Evolutionary conservation across 2,888 invertebrate genomes (phyloP).

Genomic region (Craniophora ligustri): DNA sequence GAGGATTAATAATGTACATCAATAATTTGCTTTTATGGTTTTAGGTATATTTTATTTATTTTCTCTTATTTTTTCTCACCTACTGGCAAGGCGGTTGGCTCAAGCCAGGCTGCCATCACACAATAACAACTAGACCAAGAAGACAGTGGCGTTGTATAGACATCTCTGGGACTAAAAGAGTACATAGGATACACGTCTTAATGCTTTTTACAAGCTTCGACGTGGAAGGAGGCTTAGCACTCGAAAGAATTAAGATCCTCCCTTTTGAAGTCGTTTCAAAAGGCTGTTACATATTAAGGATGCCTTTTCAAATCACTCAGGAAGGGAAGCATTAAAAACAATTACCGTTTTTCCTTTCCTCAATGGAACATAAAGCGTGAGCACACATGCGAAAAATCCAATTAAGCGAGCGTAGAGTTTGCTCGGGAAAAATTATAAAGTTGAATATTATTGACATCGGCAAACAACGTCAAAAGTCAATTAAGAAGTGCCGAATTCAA

Average conservation of each 20-base stretch:
- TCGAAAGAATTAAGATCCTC: not conserved
- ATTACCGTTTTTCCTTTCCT: not conserved
- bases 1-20: too few species aligned
- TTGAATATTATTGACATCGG: slow-evolving; percentile 56
- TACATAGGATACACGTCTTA: not conserved
- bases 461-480: slow-evolving; percentile 66
- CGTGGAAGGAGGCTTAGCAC: not conserved
- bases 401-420: slow-evolving; percentile 9
- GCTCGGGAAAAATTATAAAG: slow-evolving; percentile 43
- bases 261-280: not conserved
- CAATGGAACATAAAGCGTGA: not conserved
- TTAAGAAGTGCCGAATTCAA: slow-evolving; percentile 62
- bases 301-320: not conserved
- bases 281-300: not conserved
- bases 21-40: too few species aligned
- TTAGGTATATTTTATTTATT: too few species aligned
- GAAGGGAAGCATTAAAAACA: not conserved
- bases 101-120: too few species aligned
- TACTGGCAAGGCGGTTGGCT: too few species aligned
- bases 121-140: too few species aligned
- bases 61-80: too few species aligned
- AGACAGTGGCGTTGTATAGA: too few species aligned
- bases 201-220: not conserved
- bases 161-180: not conserved
- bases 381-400: slow-evolving; percentile 2